Percentiles rank a stretch among this genome's conserved stretches.
Conservation (phyloP, 2,113 vertebrate species). For the Heterochromis multidens region DNA sequence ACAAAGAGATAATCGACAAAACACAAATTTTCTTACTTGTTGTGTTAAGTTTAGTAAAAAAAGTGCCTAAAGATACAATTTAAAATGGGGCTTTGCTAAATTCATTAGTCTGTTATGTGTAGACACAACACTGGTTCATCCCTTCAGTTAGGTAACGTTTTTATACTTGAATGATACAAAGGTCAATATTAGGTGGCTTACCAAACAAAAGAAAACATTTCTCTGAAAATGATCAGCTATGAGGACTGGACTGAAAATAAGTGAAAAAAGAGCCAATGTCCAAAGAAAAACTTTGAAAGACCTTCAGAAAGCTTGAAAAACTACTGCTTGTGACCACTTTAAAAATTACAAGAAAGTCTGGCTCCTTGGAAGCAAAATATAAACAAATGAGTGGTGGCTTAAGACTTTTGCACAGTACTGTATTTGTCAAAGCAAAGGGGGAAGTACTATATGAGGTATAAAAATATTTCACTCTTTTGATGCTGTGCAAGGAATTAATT, state of each 20-base stretch:
- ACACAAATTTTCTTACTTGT: too few species aligned
- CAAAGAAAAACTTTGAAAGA: not conserved
- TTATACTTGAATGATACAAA: not conserved
- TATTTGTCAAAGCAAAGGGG: not conserved
- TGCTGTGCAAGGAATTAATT: not conserved
- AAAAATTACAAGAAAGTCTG: too few species aligned
- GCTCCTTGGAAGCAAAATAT: not conserved
- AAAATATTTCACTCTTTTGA: not conserved
- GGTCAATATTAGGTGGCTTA: not conserved
- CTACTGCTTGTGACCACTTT: not conserved
- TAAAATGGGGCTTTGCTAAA: too few species aligned
- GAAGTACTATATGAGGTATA: not conserved
- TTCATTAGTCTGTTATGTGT: too few species aligned
- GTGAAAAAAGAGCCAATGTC: not conserved
- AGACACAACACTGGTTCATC: too few species aligned
- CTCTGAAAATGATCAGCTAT: too few species aligned
- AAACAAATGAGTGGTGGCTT: not conserved
- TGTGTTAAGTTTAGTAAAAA: too few species aligned
- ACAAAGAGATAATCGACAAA: too few species aligned
- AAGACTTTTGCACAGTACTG: not conserved
- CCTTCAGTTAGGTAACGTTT: too few species aligned
- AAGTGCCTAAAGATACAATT: too few species aligned
- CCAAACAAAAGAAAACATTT: not conserved
- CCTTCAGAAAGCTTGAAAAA: not conserved
- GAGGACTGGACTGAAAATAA: too few species aligned